Conservation (phyloP, 2,113 vertebrate species). For the Pavo muticus region DNA sequence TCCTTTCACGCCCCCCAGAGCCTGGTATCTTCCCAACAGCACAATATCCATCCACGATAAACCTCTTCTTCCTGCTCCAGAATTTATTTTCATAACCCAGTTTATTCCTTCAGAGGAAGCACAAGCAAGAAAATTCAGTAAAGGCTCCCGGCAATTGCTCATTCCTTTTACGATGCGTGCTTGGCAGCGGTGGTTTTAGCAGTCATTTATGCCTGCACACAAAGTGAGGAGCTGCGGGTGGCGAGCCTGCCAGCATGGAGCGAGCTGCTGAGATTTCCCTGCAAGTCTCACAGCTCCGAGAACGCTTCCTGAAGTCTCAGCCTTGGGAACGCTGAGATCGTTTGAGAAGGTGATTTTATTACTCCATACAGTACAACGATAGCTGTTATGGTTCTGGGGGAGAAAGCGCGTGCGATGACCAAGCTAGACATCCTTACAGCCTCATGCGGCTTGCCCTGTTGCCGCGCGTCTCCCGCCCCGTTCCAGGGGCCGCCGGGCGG, state of each 20-base stretch:
- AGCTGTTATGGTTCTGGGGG: not conserved
- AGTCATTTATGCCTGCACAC: not conserved
- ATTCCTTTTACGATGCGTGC: not conserved
- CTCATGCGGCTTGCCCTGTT: fast-evolving
- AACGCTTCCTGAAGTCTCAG: not conserved
- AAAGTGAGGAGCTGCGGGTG: not conserved
- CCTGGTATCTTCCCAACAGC: not conserved
- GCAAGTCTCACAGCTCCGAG: fast-evolving
- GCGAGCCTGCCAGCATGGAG: not conserved
- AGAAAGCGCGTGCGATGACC: not conserved
- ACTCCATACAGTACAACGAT: not conserved
- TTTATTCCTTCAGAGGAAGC: not conserved
- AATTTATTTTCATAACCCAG: not conserved
- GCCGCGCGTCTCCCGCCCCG: not conserved
- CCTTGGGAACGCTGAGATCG: not conserved
- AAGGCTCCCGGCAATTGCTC: not conserved
- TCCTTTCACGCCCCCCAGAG: not conserved
- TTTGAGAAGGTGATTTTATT: not conserved
- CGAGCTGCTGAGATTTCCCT: not conserved
- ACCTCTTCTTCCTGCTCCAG: not conserved
- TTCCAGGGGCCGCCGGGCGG: fast-evolving
- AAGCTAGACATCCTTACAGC: not conserved
- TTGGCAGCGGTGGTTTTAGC: not conserved
- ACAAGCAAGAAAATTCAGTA: not conserved
- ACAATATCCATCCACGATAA: not conserved